Percentiles rank a stretch among this genome's conserved stretches.
Conservation (phyloP, 2,113 vertebrate species). For the Cyanoderma ruficeps region DNA sequence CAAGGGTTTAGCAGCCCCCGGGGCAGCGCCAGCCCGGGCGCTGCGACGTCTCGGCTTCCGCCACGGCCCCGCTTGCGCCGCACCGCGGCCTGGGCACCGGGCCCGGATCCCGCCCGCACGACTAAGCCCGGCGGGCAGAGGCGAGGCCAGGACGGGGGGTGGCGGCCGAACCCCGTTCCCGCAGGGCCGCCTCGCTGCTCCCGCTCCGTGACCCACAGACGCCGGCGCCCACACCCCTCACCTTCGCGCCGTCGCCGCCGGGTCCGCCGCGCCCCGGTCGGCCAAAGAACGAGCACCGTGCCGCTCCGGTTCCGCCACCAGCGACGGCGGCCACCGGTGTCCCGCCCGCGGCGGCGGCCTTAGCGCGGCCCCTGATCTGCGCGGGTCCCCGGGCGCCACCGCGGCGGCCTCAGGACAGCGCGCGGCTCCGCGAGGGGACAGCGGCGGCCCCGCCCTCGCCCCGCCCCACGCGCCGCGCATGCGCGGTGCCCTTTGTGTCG, state of each 20-base stretch:
- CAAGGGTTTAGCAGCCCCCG: background rate
- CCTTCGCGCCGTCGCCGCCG: background rate
- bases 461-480: background rate
- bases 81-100: background rate
- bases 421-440: background rate
- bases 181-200: too few species aligned
- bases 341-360: background rate
- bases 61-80: too few species aligned
- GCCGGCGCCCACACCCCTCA: background rate
- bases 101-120: background rate
- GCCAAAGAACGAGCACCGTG: background rate
- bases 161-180: background rate
- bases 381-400: background rate
- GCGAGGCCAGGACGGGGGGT: background rate
- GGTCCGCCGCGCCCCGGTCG: background rate
- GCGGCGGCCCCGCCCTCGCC: background rate
- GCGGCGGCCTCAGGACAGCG: background rate
- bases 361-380: background rate
- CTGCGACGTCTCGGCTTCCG: background rate
- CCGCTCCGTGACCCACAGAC: too few species aligned
- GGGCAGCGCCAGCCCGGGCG: background rate
- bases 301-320: background rate
- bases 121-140: too few species aligned
- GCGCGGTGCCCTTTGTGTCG: background rate
- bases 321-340: background rate